These are phyloP conservation scores for Pseudolaguvia tuberculata DNA, from an alignment of 2,113 vertebrate species.

Conservation along the genomic window DNA sequence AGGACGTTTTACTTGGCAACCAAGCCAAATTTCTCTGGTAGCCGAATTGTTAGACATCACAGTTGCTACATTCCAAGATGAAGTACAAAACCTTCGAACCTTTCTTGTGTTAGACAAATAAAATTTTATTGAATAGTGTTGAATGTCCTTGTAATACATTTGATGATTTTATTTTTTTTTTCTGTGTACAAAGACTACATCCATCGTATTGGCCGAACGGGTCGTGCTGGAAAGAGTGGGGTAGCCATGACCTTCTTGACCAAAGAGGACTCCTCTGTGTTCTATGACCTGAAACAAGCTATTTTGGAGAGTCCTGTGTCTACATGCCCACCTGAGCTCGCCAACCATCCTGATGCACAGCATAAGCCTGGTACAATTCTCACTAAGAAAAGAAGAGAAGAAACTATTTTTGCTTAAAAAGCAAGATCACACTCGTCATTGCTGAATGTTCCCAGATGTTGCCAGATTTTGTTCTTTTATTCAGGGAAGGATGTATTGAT, in stretches of 20 bases:
- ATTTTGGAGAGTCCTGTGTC: constrained; percentile 95
- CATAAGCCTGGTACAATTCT: constrained; percentile 98
- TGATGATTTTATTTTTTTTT: no score
- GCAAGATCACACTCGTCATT: neutral
- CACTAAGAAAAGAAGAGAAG: constrained; percentile 95
- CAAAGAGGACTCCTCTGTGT: constrained; percentile 91
- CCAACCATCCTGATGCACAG: constrained; percentile 95
- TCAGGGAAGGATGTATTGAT: neutral
- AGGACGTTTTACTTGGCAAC: neutral
- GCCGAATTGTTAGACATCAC: neutral
- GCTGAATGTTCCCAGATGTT: neutral
- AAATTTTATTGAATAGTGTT: neutral
- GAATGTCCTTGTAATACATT: neutral
- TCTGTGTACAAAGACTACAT: constrained; percentile 79
- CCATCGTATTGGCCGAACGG: constrained; percentile 95
- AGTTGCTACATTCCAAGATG: neutral
- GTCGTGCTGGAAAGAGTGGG: constrained; percentile 94
- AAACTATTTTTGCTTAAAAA: constrained; percentile 94
- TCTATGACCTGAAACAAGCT: constrained; percentile 97
- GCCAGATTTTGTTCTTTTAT: neutral
- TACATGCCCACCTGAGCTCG: constrained; percentile 88
- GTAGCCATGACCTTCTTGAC: constrained; percentile 97
- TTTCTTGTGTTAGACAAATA: no score
- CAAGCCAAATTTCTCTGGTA: neutral
- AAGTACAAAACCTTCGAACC: neutral